These are phyloP conservation scores for Chaetoderma sp. DNA, from an alignment of 2,888 invertebrate species.

Conservation along the genomic window DNA sequence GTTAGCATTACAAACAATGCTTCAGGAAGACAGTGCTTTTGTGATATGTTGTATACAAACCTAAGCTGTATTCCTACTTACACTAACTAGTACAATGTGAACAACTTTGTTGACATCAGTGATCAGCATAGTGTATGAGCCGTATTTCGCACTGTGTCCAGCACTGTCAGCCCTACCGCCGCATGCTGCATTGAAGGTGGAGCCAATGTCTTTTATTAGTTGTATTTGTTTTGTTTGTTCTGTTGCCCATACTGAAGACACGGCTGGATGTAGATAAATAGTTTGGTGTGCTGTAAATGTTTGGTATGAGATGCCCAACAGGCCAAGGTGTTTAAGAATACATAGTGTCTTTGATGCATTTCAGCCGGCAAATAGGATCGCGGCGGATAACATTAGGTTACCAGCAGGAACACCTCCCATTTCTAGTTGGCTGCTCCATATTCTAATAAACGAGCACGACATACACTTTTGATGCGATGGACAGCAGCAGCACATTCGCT, in stretches of 20 bases:
- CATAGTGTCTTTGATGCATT: background rate
- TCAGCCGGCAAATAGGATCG: background rate
- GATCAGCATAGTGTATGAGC: background rate
- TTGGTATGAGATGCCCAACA: background rate
- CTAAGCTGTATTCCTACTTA: too few relatives aligned
- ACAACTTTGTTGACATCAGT: background rate
- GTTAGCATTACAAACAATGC: too few relatives aligned
- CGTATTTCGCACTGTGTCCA: conserved; percentile 2
- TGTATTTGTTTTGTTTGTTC: background rate
- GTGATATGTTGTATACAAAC: too few relatives aligned
- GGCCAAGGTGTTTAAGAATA: background rate
- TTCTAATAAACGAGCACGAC: too few relatives aligned
- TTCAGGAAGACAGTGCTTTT: too few relatives aligned
- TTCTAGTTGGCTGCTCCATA: background rate
- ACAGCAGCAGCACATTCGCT: too few relatives aligned
- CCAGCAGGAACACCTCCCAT: background rate
- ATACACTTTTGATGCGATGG: too few relatives aligned
- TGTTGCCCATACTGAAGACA: background rate
- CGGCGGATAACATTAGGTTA: background rate
- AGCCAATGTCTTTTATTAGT: background rate
- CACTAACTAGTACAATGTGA: background rate
- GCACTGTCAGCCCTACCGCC: conserved; percentile 1
- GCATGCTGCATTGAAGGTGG: background rate
- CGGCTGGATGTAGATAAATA: background rate
- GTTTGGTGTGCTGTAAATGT: background rate